Evolutionary conservation across 2,113 vertebrate species (phyloP).

Genomic region (Alectura lathami): DNA sequence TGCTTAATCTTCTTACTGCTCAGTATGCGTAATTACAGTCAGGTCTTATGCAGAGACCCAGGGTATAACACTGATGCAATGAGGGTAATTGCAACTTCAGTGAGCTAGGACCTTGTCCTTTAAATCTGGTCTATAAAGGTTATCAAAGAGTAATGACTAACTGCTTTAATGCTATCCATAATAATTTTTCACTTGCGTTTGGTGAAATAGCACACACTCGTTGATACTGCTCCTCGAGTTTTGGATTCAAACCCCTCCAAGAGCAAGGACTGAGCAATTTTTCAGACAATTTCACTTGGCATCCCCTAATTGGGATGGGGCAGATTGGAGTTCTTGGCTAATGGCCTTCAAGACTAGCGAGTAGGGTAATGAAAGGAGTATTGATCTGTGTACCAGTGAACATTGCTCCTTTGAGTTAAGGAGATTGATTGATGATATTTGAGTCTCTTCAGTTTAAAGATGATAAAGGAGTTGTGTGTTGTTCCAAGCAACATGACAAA

Average conservation of each 20-base stretch:
- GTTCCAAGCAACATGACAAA: not conserved
- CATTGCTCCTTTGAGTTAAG: not conserved
- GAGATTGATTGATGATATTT: not conserved
- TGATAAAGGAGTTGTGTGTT: rapidly evolving
- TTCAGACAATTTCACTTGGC: not conserved
- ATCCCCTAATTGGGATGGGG: not conserved
- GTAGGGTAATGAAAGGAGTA: not conserved
- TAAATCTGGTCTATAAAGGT: not conserved
- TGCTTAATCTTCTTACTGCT: not conserved
- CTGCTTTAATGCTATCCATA: not conserved
- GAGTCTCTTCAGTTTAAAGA: not conserved
- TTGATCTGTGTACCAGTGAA: not conserved
- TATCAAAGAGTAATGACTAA: not conserved
- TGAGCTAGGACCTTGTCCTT: rapidly evolving
- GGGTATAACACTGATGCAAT: not conserved
- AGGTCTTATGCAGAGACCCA: not conserved
- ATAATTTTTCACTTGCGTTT: not conserved
- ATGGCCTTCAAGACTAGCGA: not conserved
- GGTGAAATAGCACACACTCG: not conserved
- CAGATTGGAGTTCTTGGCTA: not conserved
- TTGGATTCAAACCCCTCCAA: not conserved
- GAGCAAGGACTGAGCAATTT: not conserved
- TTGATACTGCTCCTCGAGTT: not conserved
- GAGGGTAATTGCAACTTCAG: not conserved
- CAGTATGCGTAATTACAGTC: not conserved